These are phyloP conservation scores for Lucinisca nassula DNA, from an alignment of 2,888 invertebrate species.

Conservation along the genomic window DNA sequence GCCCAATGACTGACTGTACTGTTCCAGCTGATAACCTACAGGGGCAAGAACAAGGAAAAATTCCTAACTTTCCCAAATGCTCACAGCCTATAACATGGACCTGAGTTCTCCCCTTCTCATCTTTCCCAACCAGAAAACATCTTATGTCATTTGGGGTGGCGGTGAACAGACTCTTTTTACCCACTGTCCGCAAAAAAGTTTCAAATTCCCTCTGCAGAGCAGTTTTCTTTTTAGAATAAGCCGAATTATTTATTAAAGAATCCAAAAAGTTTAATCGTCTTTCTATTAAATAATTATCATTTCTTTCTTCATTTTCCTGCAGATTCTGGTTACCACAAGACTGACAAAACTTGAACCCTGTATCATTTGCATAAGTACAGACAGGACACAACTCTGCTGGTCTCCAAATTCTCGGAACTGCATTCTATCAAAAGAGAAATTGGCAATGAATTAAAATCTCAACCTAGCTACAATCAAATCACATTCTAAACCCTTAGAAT, in stretches of 20 bases:
- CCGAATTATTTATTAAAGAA: neutral
- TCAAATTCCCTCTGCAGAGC: neutral
- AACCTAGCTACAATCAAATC: conserved; percentile 26
- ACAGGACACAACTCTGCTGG: neutral
- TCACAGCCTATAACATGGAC: neutral
- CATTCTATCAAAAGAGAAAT: neutral
- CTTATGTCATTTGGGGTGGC: neutral
- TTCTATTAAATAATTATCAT: neutral
- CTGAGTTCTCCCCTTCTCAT: conserved; percentile 3
- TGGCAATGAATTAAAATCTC: neutral
- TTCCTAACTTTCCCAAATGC: neutral
- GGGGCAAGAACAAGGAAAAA: neutral
- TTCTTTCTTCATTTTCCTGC: neutral
- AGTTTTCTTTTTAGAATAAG: neutral
- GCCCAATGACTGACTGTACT: neutral
- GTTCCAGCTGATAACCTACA: neutral
- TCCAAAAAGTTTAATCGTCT: conserved; percentile 1
- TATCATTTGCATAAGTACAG: neutral
- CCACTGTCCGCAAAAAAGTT: neutral
- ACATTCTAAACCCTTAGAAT: conserved; percentile 22
- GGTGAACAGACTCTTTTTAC: neutral
- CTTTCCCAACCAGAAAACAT: conserved; percentile 19
- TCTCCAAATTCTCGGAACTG: neutral
- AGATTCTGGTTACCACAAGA: neutral
- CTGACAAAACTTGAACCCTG: neutral